Base-by-base conservation (phyloP, 1,140 invertebrate genomes). In the Probaryconus sp. region DNA sequence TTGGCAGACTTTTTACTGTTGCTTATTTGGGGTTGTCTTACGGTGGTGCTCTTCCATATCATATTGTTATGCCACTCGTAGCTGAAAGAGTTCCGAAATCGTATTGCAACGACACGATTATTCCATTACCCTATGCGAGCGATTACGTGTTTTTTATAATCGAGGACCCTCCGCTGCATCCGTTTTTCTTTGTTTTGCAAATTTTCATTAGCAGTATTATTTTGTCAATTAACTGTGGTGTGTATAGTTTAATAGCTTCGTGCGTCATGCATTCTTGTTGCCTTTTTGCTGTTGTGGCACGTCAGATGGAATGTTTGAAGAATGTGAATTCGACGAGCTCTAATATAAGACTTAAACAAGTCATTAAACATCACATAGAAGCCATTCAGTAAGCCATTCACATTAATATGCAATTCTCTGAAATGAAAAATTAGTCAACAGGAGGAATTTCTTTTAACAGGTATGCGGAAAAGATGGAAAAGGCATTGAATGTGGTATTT, bases 191-290 rank as follows among this genome's bases (percentile, higher is more conserved):
- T 16, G 71, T 85, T 0, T 35, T 50, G 0, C 84, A 86, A 50
- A 85, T 87, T 26, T 21, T 85, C n/a, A 85, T 86, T 16, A 87
- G 84, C 30, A 81, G 67, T 10, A 75, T 84, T 1, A 83, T 87
- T 42, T 24, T 87, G 9, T 82, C 82, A 0, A 84, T 81, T 0
- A 87, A 87, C 35, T 81, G 78, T 9, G 85, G 84, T 0, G 81
- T 83, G 18, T 85, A 87, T 13, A 85, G 79, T 40, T 42, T 87
- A 17, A 83, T 85, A 13, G 81, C 81, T 0, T 78, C 55, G 3
- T 78, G 78, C 2, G 79, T 82, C 0, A 84, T 83, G 73, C 84
- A 85, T 26, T 72, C 64, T 0, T 84, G 79, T 10, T 79, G 83
- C n/a, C 31, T 86, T 2, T 85, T 85, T 48, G 78, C 82, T 5